Base-by-base conservation (phyloP, 2,797 vertebrate genomes). In the Lutra lutra region DNA sequence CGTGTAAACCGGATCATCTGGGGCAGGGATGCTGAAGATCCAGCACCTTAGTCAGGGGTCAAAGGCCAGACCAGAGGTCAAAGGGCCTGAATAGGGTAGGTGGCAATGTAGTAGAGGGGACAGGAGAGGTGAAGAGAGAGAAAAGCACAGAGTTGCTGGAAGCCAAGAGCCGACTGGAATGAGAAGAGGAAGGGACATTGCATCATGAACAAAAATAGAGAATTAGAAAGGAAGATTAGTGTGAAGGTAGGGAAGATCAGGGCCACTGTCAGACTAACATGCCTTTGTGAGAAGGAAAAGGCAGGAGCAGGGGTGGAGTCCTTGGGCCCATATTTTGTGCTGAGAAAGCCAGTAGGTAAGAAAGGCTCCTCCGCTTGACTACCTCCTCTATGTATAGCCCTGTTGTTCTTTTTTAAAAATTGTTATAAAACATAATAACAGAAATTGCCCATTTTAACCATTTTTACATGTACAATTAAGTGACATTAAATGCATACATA, bases 221-320 rank as follows among this genome's bases (percentile, higher is more conserved):
- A 79, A 32, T 85, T 32, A 56, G 48, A 70, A 64, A 29, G 32
- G n/a, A 94, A 86, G 85, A 40, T 32, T 3, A 4, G 10, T 43
- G 23, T 40, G 17, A 51, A n/a, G 35, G 2, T 35, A 40, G 35
- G 48, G 12, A 46, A 46, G 25, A 13, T 27, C 23, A 21, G 25
- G 80, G 72, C 64, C 40, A 14, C n/a, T 17, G 4, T 21, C 51
- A 8, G 38, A 51, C 92, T 86, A 0, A 27, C 23, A n/a, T 29
- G 35, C 51, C 35, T 94, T 56, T 82, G 48, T 32, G 20, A 43
- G 35, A 38, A n/a, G 20, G 54, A 68, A 72, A 48, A 48, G 35
- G 10, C 0, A 0, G 46, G 2, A 62, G 27, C 13, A 0, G 13
- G 32, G 11, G 25, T n/a, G 5, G 4, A 35, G 9, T 75, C 29